Conservation (phyloP, 2,113 vertebrate genomes). For the Thermophis baileyi region DNA sequence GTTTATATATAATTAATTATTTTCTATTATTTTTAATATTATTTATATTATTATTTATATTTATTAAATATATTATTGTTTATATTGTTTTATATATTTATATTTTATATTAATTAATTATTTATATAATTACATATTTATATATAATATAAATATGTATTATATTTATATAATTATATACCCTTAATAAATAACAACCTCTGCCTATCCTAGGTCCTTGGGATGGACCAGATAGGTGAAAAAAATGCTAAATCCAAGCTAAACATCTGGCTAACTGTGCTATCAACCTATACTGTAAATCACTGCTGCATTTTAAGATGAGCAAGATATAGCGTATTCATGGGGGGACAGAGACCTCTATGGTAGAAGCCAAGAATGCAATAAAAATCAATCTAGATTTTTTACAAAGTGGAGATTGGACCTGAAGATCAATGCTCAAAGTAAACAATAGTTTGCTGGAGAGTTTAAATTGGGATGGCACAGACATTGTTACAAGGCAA, state of each 20-base stretch:
- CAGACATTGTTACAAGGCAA: not conserved
- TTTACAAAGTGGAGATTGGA: slow-evolving; percentile 70
- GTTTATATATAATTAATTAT: too few relatives aligned
- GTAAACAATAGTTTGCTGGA: not conserved
- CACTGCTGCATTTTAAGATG: not conserved
- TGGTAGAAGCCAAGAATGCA: not conserved
- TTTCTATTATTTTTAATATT: too few relatives aligned
- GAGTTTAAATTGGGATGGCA: not conserved
- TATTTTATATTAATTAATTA: too few relatives aligned
- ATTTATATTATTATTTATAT: too few relatives aligned
- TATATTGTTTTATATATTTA: too few relatives aligned
- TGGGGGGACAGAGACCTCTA: not conserved
- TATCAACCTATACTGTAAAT: not conserved
- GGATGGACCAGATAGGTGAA: not conserved
- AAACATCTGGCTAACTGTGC: not conserved
- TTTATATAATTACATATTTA: too few relatives aligned
- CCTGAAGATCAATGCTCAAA: not conserved
- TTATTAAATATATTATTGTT: too few relatives aligned
- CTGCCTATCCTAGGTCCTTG: not conserved
- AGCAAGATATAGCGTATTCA: not conserved
- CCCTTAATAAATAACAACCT: not conserved
- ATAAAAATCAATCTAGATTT: slow-evolving; percentile 73
- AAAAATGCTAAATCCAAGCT: not conserved
- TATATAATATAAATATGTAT: too few relatives aligned
- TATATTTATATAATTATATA: not conserved